Evolutionary conservation across 2,797 vertebrate species (phyloP).

Genomic region (Gallinago nigripennis): DNA sequence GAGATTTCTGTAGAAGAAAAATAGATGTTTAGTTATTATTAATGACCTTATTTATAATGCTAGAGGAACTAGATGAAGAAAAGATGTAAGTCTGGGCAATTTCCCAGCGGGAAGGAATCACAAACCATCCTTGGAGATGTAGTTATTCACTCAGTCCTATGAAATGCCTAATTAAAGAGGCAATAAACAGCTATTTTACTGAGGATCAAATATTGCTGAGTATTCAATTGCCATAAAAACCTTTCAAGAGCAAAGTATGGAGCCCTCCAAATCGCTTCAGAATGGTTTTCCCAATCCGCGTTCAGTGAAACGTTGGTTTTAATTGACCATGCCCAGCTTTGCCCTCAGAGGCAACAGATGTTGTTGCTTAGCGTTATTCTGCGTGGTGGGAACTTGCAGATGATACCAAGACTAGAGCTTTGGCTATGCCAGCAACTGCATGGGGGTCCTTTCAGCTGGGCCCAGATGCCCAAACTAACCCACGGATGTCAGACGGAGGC

Average conservation of each 20-base stretch:
- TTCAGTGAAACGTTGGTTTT: slow-evolving; percentile 1
- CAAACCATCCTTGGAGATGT: slow-evolving; percentile 39
- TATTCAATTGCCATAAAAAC: slow-evolving; percentile 36
- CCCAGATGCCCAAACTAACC: not conserved
- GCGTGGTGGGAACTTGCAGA: not conserved
- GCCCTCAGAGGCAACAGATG: not conserved
- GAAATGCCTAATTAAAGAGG: slow-evolving; percentile 68
- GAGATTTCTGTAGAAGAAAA: slow-evolving; percentile 25
- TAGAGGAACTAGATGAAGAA: slow-evolving; percentile 21
- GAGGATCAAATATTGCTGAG: slow-evolving; percentile 52
- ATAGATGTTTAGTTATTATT: slow-evolving; percentile 46
- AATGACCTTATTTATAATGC: slow-evolving; percentile 46
- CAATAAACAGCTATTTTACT: slow-evolving; percentile 57
- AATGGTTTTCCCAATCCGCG: not conserved
- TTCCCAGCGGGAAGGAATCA: slow-evolving; percentile 48
- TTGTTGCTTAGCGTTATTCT: not conserved
- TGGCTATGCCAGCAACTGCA: not conserved
- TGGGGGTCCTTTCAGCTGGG: not conserved
- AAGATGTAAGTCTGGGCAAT: slow-evolving; percentile 34
- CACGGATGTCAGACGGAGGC: not conserved
- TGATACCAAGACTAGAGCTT: not conserved
- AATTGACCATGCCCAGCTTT: slow-evolving; percentile 25
- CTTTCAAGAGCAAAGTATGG: slow-evolving; percentile 40
- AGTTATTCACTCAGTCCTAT: slow-evolving; percentile 58
- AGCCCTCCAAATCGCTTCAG: slow-evolving; percentile 1